These are phyloP conservation scores for Nansenia antarctica DNA, from an alignment of 2,113 vertebrate genomes.

Conservation along the genomic window DNA sequence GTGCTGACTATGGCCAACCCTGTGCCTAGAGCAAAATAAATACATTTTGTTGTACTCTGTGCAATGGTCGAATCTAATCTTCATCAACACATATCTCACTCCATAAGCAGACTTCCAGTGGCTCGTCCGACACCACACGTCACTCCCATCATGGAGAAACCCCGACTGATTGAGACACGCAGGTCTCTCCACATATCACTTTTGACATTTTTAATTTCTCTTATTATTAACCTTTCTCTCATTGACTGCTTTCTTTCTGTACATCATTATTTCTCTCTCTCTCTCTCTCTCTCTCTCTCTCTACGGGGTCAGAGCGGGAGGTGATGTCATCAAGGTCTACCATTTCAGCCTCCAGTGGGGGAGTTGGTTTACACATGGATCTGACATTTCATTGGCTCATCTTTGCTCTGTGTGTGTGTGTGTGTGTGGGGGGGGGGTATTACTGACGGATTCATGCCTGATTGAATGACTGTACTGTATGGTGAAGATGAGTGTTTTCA, in stretches of 20 bases:
- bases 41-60: no score
- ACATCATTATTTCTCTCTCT: constrained; percentile 6
- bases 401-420: constrained; percentile 37
- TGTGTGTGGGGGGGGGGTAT: constrained; percentile 23
- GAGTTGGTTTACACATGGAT: constrained; percentile 56
- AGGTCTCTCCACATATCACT: neutral
- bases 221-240: constrained; percentile 32
- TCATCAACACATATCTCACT: neutral
- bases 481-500: constrained; percentile 38
- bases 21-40: no score
- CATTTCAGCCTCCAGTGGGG: constrained; percentile 63
- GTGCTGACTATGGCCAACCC: no score
- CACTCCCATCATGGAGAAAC: no score
- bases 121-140: no score
- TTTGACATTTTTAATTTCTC: constrained; percentile 30
- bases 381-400: constrained; percentile 39
- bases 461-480: constrained; percentile 46
- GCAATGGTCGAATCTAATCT: no score
- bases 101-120: constrained; percentile 38
- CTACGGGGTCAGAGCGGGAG: constrained; percentile 6
- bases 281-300: neutral
- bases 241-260: no score
- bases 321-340: constrained; percentile 43
- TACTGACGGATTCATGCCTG: constrained; percentile 33
- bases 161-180: no score